Conservation (phyloP, 2,888 invertebrate species). For the Lasioglossum figueresi region DNA sequence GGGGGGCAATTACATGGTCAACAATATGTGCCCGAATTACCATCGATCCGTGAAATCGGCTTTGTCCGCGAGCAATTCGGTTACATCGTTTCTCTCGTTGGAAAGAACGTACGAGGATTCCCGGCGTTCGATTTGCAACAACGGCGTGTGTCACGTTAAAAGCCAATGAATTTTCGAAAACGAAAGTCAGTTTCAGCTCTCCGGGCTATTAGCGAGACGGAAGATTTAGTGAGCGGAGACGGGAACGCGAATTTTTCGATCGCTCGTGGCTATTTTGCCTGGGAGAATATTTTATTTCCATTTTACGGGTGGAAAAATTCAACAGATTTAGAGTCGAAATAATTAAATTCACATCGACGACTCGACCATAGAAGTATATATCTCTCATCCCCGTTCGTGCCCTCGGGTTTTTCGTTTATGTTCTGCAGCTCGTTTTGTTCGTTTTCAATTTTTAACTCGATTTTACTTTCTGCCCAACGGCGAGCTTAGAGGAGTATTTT, state of each 20-base stretch:
- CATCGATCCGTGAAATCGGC: constrained; percentile 21
- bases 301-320: background rate
- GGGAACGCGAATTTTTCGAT: background rate
- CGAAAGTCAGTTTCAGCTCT: background rate
- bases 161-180: constrained; percentile 22
- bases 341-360: background rate
- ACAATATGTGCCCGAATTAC: constrained; percentile 15
- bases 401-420: background rate
- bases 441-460: background rate
- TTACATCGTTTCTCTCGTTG: constrained; percentile 2
- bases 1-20: constrained; percentile 28
- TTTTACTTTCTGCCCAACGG: background rate
- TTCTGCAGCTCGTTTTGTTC: background rate
- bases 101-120: background rate
- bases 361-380: background rate
- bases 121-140: constrained; percentile 11
- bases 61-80: background rate
- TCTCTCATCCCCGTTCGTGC: background rate
- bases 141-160: background rate
- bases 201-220: background rate
- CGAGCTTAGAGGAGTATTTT: background rate
- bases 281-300: constrained; percentile 8
- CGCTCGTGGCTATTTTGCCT: background rate
- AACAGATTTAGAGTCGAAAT: background rate
- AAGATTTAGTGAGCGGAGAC: background rate